Evolutionary conservation across 64 coral and sea anemone genomes (phyloP).

Genomic region (Stichodactyla helianthus): DNA sequence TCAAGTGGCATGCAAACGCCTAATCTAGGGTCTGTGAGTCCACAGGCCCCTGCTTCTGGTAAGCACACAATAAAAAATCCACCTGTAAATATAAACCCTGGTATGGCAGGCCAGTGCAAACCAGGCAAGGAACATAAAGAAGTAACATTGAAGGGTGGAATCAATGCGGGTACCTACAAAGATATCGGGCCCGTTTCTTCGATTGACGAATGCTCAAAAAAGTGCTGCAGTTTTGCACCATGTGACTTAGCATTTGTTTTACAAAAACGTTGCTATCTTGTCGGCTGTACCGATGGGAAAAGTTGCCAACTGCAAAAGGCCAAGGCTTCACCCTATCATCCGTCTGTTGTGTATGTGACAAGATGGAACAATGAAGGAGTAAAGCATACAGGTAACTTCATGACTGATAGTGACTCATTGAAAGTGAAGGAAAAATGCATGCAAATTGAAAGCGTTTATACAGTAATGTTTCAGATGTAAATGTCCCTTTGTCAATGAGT

Average conservation of each 20-base stretch:
- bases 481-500: too few species aligned
- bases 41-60: background rate
- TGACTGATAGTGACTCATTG: too few species aligned
- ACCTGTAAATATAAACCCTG: conserved; percentile 36
- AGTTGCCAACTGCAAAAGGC: conserved; percentile 95
- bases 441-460: too few species aligned
- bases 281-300: conserved; percentile 89
- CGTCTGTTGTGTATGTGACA: conserved; percentile 75
- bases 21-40: background rate
- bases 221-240: conserved; percentile 90
- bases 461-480: too few species aligned
- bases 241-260: conserved; percentile 90
- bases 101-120: conserved; percentile 83
- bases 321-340: conserved; percentile 83
- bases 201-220: conserved; percentile 82
- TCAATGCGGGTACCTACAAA: conserved; percentile 96
- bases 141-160: conserved; percentile 89
- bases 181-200: conserved; percentile 76
- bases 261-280: conserved; percentile 84
- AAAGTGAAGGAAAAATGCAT: too few species aligned
- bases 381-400: conserved; percentile 75
- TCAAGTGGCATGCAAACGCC: background rate
- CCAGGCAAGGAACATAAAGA: conserved; percentile 77
- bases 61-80: background rate
- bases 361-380: conserved; percentile 98